A percentile compares a stretch with the other conserved stretches of the same genome.
Conservation (phyloP, 2,888 invertebrate genomes). For the Acrocera orbiculus region DNA sequence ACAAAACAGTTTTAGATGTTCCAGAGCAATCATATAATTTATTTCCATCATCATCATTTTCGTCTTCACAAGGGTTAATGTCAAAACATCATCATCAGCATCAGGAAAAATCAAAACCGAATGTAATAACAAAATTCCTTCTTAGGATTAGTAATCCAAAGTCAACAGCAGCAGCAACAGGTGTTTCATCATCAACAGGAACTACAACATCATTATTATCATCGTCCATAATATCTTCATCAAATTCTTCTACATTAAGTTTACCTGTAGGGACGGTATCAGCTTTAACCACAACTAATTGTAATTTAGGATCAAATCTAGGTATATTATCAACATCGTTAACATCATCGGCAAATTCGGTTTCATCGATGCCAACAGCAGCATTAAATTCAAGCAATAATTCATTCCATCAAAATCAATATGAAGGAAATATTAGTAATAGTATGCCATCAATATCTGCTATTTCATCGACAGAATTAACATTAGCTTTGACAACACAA, state of each 20-base stretch:
- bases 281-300: slow-evolving; percentile 25
- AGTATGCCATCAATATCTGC: slow-evolving; percentile 6
- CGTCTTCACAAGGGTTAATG: slow-evolving; percentile 9
- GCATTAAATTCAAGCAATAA: slow-evolving; percentile 3
- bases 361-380: slow-evolving; percentile 6
- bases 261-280: slow-evolving; percentile 26
- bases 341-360: slow-evolving; percentile 14
- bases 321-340: slow-evolving; percentile 12
- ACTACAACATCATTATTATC: slow-evolving; percentile 14
- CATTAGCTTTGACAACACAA: slow-evolving; percentile 9
- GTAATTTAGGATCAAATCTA: slow-evolving; percentile 19
- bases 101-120: slow-evolving; percentile 28
- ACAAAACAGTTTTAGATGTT: slow-evolving; percentile 49
- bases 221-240: slow-evolving; percentile 18
- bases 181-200: slow-evolving; percentile 17
- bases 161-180: slow-evolving; percentile 20
- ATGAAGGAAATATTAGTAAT: no score
- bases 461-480: slow-evolving; percentile 5
- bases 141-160: slow-evolving; percentile 31
- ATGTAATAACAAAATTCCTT: slow-evolving; percentile 30
- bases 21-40: slow-evolving; percentile 32
- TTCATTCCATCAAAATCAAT: slow-evolving; percentile 8
- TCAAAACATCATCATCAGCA: slow-evolving; percentile 11
- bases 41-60: slow-evolving; percentile 14
- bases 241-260: slow-evolving; percentile 14